Evolutionary conservation across 2,797 vertebrate genomes (phyloP), one percentile per base, ranked within the genome.

Genomic region (Notolepis coatsorum): DNA sequence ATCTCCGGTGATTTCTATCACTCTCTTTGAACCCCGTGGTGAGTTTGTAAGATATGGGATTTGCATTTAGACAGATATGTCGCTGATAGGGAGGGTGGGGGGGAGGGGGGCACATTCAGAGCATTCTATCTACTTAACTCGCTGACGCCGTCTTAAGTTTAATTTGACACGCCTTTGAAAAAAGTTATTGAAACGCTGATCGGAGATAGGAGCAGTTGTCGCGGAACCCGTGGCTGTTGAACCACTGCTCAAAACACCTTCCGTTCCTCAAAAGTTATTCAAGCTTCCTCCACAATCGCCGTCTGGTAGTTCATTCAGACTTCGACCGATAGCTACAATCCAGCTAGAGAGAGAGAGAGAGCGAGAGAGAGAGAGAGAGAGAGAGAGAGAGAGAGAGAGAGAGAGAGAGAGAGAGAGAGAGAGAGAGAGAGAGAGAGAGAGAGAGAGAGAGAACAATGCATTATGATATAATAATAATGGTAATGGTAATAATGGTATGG

Each of bases 31-130:
- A 80, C 43, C 49, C 28, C 31, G 23, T 8, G 39, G 17, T 48
- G 46, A 71, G 35, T 73, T 51, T 50, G n/a, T 61, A 33, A 13
- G 65, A 73, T 58, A 43, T 18, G 61, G 65, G 3, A 68, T 78
- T 77, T 64, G 43, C 71, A 77, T 80, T 76, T 59, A 58, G 71
- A 77, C 43, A 45, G 67, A 80, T 67, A 58, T 30, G 24, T 73
- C 52, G 67, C 59, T 43, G 49, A 58, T 58, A 45, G n/a, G n/a
- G n/a, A n/a, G n/a, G n/a, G n/a, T 17, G 12, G 35, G 42, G 17
- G 5, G 18, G 20, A 28, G 30, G 15, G 35, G 51, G 68, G 12
- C 21, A 6, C 68, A 41, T 65, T 63, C 42, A 56, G 31, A 77
- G 66, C 7, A 33, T 60, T 53, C 25, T 10, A 7, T 62, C 61